Evolutionary conservation across 2,113 vertebrate genomes (phyloP).

Genomic region (Bubalus kerabau): DNA sequence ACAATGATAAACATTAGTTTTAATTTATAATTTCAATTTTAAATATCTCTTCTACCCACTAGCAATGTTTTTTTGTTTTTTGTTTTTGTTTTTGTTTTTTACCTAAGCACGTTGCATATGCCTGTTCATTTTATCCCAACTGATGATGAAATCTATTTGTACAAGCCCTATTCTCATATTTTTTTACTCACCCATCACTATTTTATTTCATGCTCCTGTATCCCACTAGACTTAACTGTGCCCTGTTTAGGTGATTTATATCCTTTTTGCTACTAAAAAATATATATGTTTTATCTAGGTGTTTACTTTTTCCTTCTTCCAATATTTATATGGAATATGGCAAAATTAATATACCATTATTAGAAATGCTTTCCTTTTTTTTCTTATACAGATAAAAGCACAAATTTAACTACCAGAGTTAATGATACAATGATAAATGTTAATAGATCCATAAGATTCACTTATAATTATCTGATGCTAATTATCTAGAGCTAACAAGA

Average conservation of each 20-base stretch:
- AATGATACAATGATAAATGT: not conserved
- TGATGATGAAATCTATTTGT: not conserved
- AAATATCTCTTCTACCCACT: not conserved
- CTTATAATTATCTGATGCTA: not conserved
- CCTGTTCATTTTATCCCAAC: not conserved
- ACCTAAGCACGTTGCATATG: not conserved
- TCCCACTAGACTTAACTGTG: not conserved
- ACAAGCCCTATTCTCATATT: not conserved
- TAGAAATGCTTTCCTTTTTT: slow-evolving; percentile 10
- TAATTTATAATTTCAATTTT: not conserved
- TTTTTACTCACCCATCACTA: not conserved
- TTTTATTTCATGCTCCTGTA: slow-evolving; percentile 21
- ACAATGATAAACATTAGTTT: not conserved
- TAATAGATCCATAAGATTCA: not conserved
- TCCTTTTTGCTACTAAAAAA: not conserved
- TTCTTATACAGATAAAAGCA: slow-evolving; percentile 32
- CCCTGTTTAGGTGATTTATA: slow-evolving; percentile 10
- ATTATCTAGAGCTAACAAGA: not conserved
- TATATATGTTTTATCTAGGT: not conserved
- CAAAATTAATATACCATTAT: not conserved
- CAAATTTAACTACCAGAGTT: slow-evolving; percentile 44
- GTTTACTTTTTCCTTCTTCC: not conserved
- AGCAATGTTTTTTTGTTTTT: not conserved
- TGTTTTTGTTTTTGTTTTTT: not conserved
- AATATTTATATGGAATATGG: slow-evolving; percentile 35